Evolutionary conservation across 2,888 invertebrate genomes (phyloP), one percentile per base, ranked within the genome.

Genomic region (Nephrotoma appendiculata): DNA sequence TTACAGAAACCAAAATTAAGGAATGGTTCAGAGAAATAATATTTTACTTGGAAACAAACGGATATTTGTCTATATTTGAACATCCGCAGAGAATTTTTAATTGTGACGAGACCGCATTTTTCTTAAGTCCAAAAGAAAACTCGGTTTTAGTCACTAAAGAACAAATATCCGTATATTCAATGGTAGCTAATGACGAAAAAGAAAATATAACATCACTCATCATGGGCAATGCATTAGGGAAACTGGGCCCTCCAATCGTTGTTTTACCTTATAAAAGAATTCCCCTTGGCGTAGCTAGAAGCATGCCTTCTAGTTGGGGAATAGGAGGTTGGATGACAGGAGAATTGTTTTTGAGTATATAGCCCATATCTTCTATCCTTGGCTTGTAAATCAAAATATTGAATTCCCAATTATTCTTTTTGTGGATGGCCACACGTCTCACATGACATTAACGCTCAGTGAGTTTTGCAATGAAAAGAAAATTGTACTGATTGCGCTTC

Each of bases 321-420:
- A 87, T 91, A 43, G 91, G 91, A 87, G 91, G 91, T 7, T 92
- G 91, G 92, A 92, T 90, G 91, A 91, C 90, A 7, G 88, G 89
- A 0, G 90, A 90, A 88, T 89, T 89, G 4, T 91, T 88, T 91
- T 88, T 88, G 90, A 92, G 88, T 91, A 90, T 88, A 89, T 91
- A 5, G 89, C 89, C 6, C 90, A 91, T 88, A 88, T 90, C 41
- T 91, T 91, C 88, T 87, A 89, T 87, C 89, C 89, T 48, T 92
- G 91, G 91, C 87, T 91, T 48, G 48, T 89, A 48, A 88, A 89
- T 87, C 89, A 90, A 86, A 87, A 89, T 48, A 89, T 91, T 52
- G 86, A 89, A 86, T 88, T 89, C 15, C 91, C 89, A 83, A 88
- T 91, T 52, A 89, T 92, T 86, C 87, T 91, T 5, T 92, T 90